Percentiles rank a stretch among this genome's conserved stretches.
phyloP scores from a whole-genome alignment of 2,888 invertebrate species.

The Eilema sororculum region DNA sequence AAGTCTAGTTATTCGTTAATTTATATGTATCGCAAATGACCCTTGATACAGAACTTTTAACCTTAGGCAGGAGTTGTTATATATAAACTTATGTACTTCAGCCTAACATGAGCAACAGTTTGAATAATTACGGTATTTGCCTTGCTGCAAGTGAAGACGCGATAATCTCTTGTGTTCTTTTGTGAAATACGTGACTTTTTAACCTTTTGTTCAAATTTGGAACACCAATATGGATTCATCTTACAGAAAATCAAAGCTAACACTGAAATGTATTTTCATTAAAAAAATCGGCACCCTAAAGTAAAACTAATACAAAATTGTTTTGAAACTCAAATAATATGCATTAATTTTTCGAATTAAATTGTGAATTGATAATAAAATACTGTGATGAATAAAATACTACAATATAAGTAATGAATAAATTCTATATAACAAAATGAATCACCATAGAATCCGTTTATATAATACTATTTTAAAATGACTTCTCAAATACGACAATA shows the following conservation, averaged over 20 bases:
- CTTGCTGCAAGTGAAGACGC: too few relatives aligned
- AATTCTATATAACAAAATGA: too few relatives aligned
- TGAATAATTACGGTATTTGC: background rate
- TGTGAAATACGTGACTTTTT: too few relatives aligned
- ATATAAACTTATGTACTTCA: too few relatives aligned
- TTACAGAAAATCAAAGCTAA: background rate
- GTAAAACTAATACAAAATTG: background rate
- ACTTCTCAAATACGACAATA: background rate
- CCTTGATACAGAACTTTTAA: background rate
- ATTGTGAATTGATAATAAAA: too few relatives aligned
- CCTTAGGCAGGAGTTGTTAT: background rate
- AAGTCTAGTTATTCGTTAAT: background rate
- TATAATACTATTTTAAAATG: too few relatives aligned
- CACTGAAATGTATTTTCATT: background rate
- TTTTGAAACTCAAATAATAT: too few relatives aligned
- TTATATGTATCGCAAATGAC: background rate
- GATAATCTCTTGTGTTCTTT: background rate
- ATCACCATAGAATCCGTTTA: too few relatives aligned
- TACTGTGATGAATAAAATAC: too few relatives aligned
- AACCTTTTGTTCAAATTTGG: background rate
- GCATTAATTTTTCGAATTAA: too few relatives aligned
- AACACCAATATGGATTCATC: background rate
- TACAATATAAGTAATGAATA: background rate
- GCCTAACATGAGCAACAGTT: background rate
- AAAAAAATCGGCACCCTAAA: background rate